Percentiles rank a stretch among this genome's conserved stretches.
Evolutionary conservation across 2,888 invertebrate species (phyloP).

Genomic region (Fragum sueziense): DNA sequence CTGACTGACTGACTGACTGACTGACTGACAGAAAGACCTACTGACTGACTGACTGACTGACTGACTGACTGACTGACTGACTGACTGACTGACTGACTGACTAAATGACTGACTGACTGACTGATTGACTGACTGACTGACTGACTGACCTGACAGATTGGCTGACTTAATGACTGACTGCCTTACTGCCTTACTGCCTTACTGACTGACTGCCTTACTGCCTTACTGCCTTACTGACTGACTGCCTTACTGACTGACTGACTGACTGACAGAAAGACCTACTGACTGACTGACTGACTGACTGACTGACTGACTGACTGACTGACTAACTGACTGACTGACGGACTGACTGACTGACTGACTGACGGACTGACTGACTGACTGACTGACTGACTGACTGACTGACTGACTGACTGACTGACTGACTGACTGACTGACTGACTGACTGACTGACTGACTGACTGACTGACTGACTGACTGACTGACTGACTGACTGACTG

Average conservation of each 20-base stretch:
- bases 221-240: neutral
- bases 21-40: too few relatives aligned
- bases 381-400: neutral
- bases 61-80: neutral
- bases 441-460: constrained; percentile 15
- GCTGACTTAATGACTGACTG: constrained; percentile 11
- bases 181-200: neutral
- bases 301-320: neutral
- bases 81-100: neutral
- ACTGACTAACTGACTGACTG: too few relatives aligned
- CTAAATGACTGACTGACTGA: too few relatives aligned
- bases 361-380: neutral
- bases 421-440: constrained; percentile 5
- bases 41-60: constrained; percentile 9
- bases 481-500: neutral
- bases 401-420: neutral
- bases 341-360: neutral
- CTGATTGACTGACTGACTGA: too few relatives aligned
- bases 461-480: constrained; percentile 11
- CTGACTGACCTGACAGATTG: too few relatives aligned
- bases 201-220: neutral
- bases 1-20: constrained; percentile 11
- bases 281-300: neutral
- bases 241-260: neutral
- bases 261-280: too few relatives aligned